A percentile compares a stretch with the other conserved stretches of the same genome.
Evolutionary conservation across 2,797 vertebrate species (phyloP).

Genomic region (Astyanax mexicanus): DNA sequence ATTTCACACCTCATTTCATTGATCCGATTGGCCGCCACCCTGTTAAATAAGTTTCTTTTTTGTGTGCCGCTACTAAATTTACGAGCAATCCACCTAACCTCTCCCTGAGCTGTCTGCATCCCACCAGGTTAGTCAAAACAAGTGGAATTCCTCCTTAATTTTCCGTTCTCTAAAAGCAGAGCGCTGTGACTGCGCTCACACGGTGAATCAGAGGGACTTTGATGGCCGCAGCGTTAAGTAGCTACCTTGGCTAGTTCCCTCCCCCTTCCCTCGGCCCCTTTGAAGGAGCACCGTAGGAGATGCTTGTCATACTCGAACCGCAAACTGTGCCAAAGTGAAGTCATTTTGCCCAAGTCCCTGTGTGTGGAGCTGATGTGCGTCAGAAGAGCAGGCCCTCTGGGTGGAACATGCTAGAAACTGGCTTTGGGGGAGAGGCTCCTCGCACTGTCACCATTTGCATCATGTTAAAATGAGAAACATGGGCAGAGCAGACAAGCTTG

Average conservation of each 20-base stretch:
- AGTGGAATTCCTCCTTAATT: not conserved
- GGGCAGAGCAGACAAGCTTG: constrained; percentile 6
- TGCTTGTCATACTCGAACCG: constrained; percentile 49
- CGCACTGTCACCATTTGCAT: constrained; percentile 33
- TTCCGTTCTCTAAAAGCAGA: not conserved
- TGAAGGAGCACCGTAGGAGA: constrained; percentile 45
- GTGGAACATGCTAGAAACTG: not conserved
- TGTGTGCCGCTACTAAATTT: not conserved
- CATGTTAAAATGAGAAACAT: constrained; percentile 34
- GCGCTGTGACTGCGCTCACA: constrained; percentile 42
- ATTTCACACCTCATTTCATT: too few relatives aligned
- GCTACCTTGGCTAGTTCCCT: constrained; percentile 51
- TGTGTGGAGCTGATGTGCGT: not conserved
- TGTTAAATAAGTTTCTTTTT: not conserved
- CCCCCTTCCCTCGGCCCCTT: constrained; percentile 27
- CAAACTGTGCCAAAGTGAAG: constrained; percentile 52
- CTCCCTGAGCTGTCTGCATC: not conserved
- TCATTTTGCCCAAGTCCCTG: not conserved
- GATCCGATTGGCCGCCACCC: too few relatives aligned
- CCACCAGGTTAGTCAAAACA: not conserved
- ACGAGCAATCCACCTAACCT: not conserved
- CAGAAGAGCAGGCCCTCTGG: constrained; percentile 4
- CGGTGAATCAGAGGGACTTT: constrained; percentile 53
- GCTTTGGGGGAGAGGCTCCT: not conserved
- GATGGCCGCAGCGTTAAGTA: constrained; percentile 36